A percentile compares a stretch with the other conserved stretches of the same genome.
phyloP scores from a whole-genome alignment of 2,888 invertebrate genomes.

The Norana najaformis region DNA sequence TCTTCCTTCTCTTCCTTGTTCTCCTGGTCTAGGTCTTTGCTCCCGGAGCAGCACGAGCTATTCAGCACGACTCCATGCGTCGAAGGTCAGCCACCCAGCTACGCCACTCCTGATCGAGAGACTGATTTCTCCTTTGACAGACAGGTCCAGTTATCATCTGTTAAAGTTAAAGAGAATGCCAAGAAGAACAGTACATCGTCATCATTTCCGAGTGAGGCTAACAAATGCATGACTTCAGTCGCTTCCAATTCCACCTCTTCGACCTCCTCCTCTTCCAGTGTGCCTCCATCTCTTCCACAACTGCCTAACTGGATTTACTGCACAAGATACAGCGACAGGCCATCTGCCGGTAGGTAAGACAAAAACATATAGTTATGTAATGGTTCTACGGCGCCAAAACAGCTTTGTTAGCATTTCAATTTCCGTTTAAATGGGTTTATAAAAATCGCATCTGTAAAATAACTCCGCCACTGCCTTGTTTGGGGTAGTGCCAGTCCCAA shows the following conservation, averaged over 20 bases:
- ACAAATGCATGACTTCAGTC: background rate
- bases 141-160: background rate
- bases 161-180: background rate
- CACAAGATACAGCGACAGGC: constrained; percentile 1
- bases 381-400: background rate
- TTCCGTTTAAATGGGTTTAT: background rate
- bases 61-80: background rate
- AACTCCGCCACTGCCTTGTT: too few species aligned
- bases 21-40: background rate
- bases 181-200: background rate
- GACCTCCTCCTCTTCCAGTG: background rate
- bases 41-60: background rate
- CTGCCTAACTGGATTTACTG: constrained; percentile 13
- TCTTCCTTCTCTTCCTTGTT: background rate
- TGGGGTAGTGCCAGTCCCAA: too few species aligned
- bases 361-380: background rate
- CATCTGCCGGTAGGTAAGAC: background rate
- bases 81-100: background rate
- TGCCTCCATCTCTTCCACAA: background rate
- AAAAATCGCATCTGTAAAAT: too few species aligned
- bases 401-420: too few species aligned
- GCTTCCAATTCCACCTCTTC: background rate
- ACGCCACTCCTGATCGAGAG: too few species aligned
- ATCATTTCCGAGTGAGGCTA: background rate
- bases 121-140: background rate